phyloP scores from a whole-genome alignment of 1,140 invertebrate genomes.

The Drosophila lowei region DNA sequence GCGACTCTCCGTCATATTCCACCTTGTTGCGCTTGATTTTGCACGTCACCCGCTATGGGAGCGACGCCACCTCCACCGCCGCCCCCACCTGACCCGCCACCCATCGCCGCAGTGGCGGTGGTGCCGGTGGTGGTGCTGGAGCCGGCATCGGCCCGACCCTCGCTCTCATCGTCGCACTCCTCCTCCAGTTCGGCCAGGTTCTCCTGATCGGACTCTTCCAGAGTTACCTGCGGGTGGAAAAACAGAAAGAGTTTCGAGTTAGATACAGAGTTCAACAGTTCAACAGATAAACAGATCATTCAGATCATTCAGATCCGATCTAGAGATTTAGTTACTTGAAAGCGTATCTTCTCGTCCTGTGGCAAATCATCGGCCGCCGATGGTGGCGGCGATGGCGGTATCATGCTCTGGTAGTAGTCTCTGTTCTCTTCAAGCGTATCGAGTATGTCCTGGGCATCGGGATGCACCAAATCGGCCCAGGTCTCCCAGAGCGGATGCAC shows the following conservation, averaged over 20 bases:
- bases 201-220: conserved; percentile 89
- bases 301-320: too few relatives aligned
- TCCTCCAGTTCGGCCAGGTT: conserved; percentile 86
- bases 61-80: conserved; percentile 78
- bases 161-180: conserved; percentile 84
- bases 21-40: conserved; percentile 83
- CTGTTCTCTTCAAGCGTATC: conserved; percentile 99
- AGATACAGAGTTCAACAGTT: too few relatives aligned
- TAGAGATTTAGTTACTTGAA: conserved; percentile 84
- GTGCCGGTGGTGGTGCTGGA: conserved; percentile 56
- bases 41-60: conserved; percentile 83
- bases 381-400: conserved; percentile 90
- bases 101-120: conserved; percentile 55
- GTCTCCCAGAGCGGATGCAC: conserved; percentile 99
- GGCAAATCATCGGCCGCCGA: conserved; percentile 84
- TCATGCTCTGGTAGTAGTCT: conserved; percentile 97
- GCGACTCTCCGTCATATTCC: conserved; percentile 95
- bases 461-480: conserved; percentile 99
- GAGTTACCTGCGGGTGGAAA: conserved; percentile 87
- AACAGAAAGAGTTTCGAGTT: neutral
- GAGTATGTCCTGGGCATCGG: conserved; percentile 98
- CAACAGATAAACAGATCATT: too few relatives aligned
- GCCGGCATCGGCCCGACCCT: conserved; percentile 82
- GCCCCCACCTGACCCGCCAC: conserved; percentile 48
- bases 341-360: conserved; percentile 87